phyloP scores from a whole-genome alignment of 2,113 vertebrate genomes.

The Crotalus viridis region DNA sequence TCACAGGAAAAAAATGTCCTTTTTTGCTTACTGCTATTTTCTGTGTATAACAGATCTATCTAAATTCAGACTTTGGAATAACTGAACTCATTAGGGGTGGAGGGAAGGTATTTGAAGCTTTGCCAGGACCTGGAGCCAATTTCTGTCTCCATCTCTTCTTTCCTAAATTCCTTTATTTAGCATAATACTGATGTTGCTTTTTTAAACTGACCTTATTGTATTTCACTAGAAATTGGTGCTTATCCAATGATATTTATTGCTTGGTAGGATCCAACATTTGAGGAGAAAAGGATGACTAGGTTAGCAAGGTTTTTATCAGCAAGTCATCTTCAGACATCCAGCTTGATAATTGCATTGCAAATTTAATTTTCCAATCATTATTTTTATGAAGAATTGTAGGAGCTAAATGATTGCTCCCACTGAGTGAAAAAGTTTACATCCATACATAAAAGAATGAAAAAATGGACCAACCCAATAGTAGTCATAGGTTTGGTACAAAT shows the following conservation, averaged over 20 bases:
- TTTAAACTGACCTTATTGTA: conserved; percentile 42
- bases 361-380: not conserved
- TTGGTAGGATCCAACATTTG: conserved; percentile 4
- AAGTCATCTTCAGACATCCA: not conserved
- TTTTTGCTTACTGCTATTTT: conserved; percentile 43
- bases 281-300: not conserved
- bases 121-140: conserved; percentile 26
- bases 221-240: conserved; percentile 40
- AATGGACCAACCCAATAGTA: not conserved
- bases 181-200: conserved; percentile 22
- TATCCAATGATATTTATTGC: conserved; percentile 32
- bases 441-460: not conserved
- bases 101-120: conserved; percentile 33
- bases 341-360: not conserved
- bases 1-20: not conserved
- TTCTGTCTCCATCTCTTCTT: not conserved
- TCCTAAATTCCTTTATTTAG: conserved; percentile 31
- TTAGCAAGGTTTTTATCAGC: conserved; percentile 1
- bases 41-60: conserved; percentile 32
- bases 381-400: too few species aligned
- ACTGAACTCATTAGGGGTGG: conserved; percentile 18
- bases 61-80: conserved; percentile 47
- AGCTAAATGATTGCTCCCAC: not conserved
- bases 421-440: not conserved
- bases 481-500: not conserved